Percentiles rank a stretch among this genome's conserved stretches.
These are phyloP conservation scores for Sebastes steindachneri DNA, from an alignment of 2,797 vertebrate species.

Conservation along the genomic window DNA sequence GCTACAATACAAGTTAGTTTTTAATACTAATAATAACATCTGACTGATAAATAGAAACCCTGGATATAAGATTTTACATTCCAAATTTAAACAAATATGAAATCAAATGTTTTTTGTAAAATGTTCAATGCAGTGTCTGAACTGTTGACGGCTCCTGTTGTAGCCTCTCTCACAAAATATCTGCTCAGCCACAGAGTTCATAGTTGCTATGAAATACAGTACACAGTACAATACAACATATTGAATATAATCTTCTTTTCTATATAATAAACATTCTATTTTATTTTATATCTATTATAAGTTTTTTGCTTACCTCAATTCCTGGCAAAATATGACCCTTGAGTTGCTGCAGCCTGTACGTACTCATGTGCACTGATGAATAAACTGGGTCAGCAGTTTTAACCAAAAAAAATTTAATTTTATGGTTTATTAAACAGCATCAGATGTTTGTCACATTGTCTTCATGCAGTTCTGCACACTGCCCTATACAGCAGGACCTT, in stretches of 20 bases:
- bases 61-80: neutral
- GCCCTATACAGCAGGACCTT: constrained; percentile 2
- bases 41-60: neutral
- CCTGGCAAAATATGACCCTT: constrained; percentile 72
- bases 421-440: constrained; percentile 35
- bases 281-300: neutral
- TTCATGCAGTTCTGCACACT: neutral
- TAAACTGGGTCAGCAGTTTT: constrained; percentile 30
- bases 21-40: neutral
- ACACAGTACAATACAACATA: neutral
- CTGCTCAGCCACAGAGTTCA: neutral
- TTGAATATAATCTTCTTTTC: neutral
- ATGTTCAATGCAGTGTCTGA: neutral
- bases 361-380: constrained; percentile 70
- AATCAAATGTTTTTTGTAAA: neutral
- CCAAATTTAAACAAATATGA: neutral
- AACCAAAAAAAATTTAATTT: constrained; percentile 16
- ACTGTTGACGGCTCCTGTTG: neutral
- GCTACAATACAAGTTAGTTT: neutral
- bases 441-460: constrained; percentile 27
- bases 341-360: constrained; percentile 71
- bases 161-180: neutral
- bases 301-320: constrained; percentile 75
- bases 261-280: neutral
- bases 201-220: neutral